Evolutionary conservation across 2,888 invertebrate genomes (phyloP), one percentile per base, ranked within the genome.

Genomic region (Cephus rjabovi): DNA sequence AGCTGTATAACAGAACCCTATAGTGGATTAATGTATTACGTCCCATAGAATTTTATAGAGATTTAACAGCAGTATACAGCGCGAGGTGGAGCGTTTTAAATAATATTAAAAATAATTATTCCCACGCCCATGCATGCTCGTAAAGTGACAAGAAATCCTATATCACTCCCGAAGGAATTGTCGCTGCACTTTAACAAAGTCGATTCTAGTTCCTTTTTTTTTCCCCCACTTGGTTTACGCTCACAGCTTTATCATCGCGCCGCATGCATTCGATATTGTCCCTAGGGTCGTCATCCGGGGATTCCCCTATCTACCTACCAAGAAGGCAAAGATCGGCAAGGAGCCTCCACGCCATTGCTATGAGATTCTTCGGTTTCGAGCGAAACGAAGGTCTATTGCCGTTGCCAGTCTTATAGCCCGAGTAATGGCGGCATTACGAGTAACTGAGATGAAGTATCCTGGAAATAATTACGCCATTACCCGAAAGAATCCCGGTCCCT

Each of bases 401-500:
- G 23, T 56, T 23, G 9, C 56, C 56, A 1, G 56, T n/a, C 31
- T 33, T 71, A 71, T 15, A 30, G 23, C 33, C n/a, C 68, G 75
- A 69, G 30, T 75, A 68, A 69, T 69, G 35, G 75, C 68, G 68
- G 76, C 75, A 77, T 77, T 77, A 76, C 40, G 77, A 31, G 68
- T 77, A 77, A 77, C 77, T 31, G 77, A 77, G 35, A 34, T 34
- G 33, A 68, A 77, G 73, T 56, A 76, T 68, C 71, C 30, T 35
- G 69, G 76, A 77, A 77, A 75, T 77, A 77, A 77, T 77, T 77
- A 75, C 77, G n/a, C 69, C 76, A 75, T 77, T 69, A 76, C 75
- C 37, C 15, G n/a, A 69, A 56, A 15, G 56, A 56, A 56, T 56
- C 56, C 56, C 56, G 56, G 56, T 56, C 56, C 56, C 56, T 56